Conservation (phyloP, 1,140 invertebrate genomes). For the Brevipalpus yothersi region DNA sequence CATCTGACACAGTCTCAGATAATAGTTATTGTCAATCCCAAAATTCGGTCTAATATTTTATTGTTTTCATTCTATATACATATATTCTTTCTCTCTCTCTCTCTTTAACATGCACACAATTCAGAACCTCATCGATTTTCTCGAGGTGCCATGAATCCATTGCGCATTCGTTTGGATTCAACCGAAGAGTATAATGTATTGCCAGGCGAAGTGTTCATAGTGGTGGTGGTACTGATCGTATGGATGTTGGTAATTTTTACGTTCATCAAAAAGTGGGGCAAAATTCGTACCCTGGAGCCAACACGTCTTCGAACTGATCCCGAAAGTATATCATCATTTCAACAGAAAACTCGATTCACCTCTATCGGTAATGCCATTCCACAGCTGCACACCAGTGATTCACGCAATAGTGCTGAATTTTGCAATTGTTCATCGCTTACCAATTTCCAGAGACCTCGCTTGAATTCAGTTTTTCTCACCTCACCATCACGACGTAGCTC, state of each 20-base stretch:
- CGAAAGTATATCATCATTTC: background rate
- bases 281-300: background rate
- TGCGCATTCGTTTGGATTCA: background rate
- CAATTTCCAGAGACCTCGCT: background rate
- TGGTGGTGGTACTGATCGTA: background rate
- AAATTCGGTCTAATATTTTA: background rate
- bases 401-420: background rate
- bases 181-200: background rate
- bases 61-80: background rate
- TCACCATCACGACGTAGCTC: slow-evolving; percentile 21
- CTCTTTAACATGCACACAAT: background rate
- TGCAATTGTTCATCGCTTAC: background rate
- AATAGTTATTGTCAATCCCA: background rate
- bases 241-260: background rate
- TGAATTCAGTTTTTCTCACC: background rate
- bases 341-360: background rate
- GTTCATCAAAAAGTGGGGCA: slow-evolving; percentile 3
- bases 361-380: background rate
- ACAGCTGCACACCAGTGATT: background rate
- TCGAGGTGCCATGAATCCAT: background rate
- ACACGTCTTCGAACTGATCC: background rate
- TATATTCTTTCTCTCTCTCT: background rate
- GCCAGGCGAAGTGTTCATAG: background rate
- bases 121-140: background rate
- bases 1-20: background rate